Conservation (phyloP, 2,113 vertebrate species). For the Phylloscopus trochiloides region DNA sequence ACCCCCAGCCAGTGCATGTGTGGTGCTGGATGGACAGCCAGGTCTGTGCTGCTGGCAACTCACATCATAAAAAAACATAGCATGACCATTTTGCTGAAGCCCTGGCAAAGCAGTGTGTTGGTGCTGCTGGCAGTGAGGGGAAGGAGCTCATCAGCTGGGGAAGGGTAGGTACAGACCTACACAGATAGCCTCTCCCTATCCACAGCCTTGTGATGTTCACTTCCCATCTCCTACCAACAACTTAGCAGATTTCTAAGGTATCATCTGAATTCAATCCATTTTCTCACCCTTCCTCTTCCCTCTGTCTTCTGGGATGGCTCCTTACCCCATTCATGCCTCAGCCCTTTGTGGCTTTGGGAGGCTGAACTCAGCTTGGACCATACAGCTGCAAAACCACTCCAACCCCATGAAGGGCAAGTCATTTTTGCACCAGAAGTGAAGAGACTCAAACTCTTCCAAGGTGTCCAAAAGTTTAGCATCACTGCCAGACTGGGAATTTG, state of each 20-base stretch:
- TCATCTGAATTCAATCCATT: neutral
- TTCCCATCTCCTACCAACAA: neutral
- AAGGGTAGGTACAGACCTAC: neutral
- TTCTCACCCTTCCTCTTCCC: neutral
- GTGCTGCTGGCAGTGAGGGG: neutral
- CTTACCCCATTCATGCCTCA: neutral
- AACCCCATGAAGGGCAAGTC: rapidly evolving
- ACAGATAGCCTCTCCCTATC: neutral
- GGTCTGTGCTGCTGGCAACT: neutral
- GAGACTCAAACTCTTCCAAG: neutral
- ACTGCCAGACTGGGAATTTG: neutral
- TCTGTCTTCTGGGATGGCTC: neutral
- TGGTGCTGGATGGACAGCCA: neutral
- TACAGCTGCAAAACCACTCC: neutral
- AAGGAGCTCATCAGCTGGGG: neutral
- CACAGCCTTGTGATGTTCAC: neutral
- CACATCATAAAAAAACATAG: neutral
- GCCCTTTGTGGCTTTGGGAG: neutral
- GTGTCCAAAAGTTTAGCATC: neutral
- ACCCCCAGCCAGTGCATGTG: neutral
- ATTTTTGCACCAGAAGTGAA: neutral
- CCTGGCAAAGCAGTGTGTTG: neutral
- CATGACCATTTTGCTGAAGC: neutral
- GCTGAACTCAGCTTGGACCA: neutral
- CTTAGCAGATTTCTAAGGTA: neutral